Base-by-base conservation (phyloP, 2,888 invertebrate genomes). In the Hydriomena furcata region DNA sequence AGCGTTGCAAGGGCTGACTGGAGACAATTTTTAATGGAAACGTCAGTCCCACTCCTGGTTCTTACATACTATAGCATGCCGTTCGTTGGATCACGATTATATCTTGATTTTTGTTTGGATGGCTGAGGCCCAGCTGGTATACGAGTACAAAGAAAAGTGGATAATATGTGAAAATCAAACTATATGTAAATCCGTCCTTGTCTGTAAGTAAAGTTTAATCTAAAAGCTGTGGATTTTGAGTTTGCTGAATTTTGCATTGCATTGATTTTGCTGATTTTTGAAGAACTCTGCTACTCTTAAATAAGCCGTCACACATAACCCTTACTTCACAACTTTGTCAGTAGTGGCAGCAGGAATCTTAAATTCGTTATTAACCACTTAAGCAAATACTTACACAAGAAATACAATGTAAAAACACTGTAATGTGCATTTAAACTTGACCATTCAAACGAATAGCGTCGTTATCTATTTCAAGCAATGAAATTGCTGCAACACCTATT, bases 1-100 rank as follows among this genome's bases (percentile, higher is more conserved):
- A 55, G 57, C 51, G 52, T 5, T 49, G 57, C 41, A 40, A 24
- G 21, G 11, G 31, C 50, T 27, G 44, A 52, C 49, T 54, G 30
- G 58, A 67, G 58, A 48, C 52, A 38, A 4, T 40, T 40, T 63
- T 66, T 73, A 73, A 73, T 73, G 66, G 73, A 71, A 72, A 66
- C 60, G 73, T 73, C 73, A 71, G 55, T 37, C 43, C 48, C 73
- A 73, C 52, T 61, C 66, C 30, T 37, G 31, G n/a, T 58, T 54
- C 55, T 36, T 45, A 41, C 55, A 49, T 57, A 20, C 37, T 36
- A 31, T 40, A 23, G 34, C 8, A 21, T 28, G 24, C 55, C 59
- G 59, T 54, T 60, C 60, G 63, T 61, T 61, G 65, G 52, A 41
- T 32, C 31, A 41, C 27, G 36, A 41, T 51, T 30, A 54, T 49